Evolutionary conservation across 2,888 invertebrate genomes (phyloP), one percentile per base, ranked within the genome.

Genomic region (Tipula unca): DNA sequence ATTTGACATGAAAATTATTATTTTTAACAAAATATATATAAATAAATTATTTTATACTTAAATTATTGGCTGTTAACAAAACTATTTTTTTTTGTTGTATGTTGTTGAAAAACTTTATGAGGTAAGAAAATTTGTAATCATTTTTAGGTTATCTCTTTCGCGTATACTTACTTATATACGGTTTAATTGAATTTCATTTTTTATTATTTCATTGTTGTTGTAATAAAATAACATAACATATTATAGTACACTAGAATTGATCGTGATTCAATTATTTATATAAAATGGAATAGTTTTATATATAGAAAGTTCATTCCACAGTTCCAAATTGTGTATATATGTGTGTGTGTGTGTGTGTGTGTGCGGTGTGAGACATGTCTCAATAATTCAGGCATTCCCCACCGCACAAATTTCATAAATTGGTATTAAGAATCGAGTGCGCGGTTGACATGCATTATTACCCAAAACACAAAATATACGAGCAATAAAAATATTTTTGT

Each of bases 61-160:
- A 69, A 69, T 69, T 69, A 69, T 69, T 69, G 69, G 69, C 69
- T 69, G 69, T 69, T 69, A 69, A 69, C 69, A 69, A 69, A 69
- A 69, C 69, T 69, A 69, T 69, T 8, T 69, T 69, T 69, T 69
- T 25, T 14, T 25, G 25, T 25, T 69, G 17, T 25, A 17, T 48
- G 8, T 69, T 69, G 69, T 69, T 69, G 69, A 69, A 54, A 54
- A 54, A 69, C 25, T 69, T 69, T 69, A 69, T 69, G 69, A 69
- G 25, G 69, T 69, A 69, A 69, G 69, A 25, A 25, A 69, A 69
- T 69, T 25, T 69, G 25, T 69, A 69, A 69, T 69, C 69, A 69
- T 69, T 69, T 69, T 69, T 69, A 69, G 69, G 69, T 69, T 69
- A 69, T 69, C 69, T 69, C 69, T 69, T 13, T 69, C 69, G 69